Evolutionary conservation across 2,888 invertebrate genomes (phyloP), one percentile per base, ranked within the genome.

Genomic region (Mythimna vitellina): DNA sequence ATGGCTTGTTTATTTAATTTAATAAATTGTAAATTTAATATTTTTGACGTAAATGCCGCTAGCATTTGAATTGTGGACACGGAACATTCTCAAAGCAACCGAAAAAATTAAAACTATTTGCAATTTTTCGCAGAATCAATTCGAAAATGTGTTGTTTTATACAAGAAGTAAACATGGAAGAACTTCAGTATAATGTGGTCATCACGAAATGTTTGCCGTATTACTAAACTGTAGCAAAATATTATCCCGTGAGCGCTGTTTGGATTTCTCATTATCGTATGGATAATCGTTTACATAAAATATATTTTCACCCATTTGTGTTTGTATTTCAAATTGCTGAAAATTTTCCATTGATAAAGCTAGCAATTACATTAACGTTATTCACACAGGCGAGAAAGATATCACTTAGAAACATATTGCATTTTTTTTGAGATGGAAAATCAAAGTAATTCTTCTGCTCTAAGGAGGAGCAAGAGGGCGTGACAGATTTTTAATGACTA

Each of bases 181-280:
- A 12, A 38, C 35, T n/a, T 20, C 22, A 46, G 25, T 42, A 22
- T 80, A 78, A 80, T 79, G 49, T n/a, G 25, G 9, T 3, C 42
- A 61, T 62, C 80, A 80, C 83, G 80, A 65, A 64, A 38, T 70
- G 51, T 82, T 82, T 70, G 69, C 49, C 51, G 25, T 49, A 65
- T 54, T 82, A 61, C 57, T 79, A 42, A 66, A 73, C 58, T 54
- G 32, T 35, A 61, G 64, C 74, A 70, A 82, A 79, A 79, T 82
- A 82, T 78, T 70, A 74, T 82, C 62, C 64, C 80, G 63, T 58
- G 61, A 22, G n/a, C 22, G 7, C 12, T 82, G 65, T 80, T 79
- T 69, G 66, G 9, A 10, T 9, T 32, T 5, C 64, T 56, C 32
- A 57, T 82, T 80, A 65, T 32, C 66, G 51, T 53, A 32, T 38